Evolutionary conservation across 2,797 vertebrate genomes (phyloP).

Genomic region (Pelobates cultripes): DNA sequence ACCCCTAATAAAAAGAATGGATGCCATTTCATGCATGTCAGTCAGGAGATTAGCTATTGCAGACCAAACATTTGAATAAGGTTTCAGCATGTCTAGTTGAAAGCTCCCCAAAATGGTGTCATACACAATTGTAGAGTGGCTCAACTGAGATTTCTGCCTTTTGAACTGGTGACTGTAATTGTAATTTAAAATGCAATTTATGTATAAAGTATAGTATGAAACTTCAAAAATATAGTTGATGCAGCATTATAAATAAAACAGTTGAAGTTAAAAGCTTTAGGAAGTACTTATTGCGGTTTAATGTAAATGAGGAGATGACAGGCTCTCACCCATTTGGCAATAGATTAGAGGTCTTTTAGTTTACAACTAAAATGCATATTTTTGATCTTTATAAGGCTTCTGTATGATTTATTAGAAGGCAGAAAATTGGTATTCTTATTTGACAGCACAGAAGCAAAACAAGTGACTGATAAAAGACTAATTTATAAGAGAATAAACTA

Average conservation of each 20-base stretch:
- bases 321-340: conserved; percentile 38
- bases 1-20: no score
- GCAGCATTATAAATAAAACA: conserved; percentile 20
- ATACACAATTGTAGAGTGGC: no score
- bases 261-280: conserved; percentile 30
- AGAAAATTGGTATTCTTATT: conserved; percentile 35
- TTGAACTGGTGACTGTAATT: no score
- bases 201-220: background rate
- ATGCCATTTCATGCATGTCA: no score
- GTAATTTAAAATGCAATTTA: background rate
- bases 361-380: conserved; percentile 41
- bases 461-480: conserved; percentile 37
- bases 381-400: conserved; percentile 40
- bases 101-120: no score
- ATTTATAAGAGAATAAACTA: conserved; percentile 50
- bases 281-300: conserved; percentile 19
- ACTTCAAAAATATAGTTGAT: conserved; percentile 12
- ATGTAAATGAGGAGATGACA: conserved; percentile 48
- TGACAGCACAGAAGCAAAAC: conserved; percentile 40
- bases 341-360: conserved; percentile 40
- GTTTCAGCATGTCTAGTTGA: no score
- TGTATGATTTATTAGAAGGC: conserved; percentile 44
- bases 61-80: no score
- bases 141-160: no score
- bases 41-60: no score